Base-by-base conservation (phyloP, 2,113 vertebrate genomes). In the Mus spicilegus region DNA sequence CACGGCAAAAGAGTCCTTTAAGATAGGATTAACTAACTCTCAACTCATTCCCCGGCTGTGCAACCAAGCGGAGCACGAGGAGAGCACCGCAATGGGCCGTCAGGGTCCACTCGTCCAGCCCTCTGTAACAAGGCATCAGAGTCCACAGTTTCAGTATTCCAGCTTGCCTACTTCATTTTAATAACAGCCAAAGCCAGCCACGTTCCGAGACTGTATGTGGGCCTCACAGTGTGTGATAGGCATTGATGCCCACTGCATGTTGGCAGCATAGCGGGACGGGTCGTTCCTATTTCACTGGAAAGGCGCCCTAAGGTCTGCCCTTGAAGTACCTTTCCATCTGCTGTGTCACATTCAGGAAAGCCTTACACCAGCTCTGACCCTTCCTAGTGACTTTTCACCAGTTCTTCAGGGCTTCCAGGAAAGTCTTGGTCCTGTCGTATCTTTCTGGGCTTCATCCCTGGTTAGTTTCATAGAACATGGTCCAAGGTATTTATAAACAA, bases 11-110 rank as follows among this genome's bases (percentile, higher is more conserved):
- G 75, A 58, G 20, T 49, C 20, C 69, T 20, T 87, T 91, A 70
- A 77, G 2, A 46, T 49, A n/a, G 30, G n/a, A 39, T 72, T 51
- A 76, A 17, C 46, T 70, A 70, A 70, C 33, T 63, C 65, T 26
- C 61, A 73, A 19, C 26, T 92, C 46, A 77, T 87, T 56, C 39
- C 36, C 28, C 20, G 63, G 28, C 13, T 51, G 86, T 89, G 7
- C 61, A 76, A 81, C 91, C 89, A 87, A 80, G 63, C 91, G 72
- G 22, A 85, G 63, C 33, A 61, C 65, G 88, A 95, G 95, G 86
- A 87, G 33, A 91, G 76, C 19, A 30, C 39, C 5, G 10, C 67
- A 92, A 56, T 0, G 80, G 93, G 46, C 42, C 63, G 10, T 2
- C 12, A 56, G 91, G 87, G 90, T 42, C 72, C 14, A 14, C 14